Base-by-base conservation (phyloP, 1,140 invertebrate species). In the Aphelenchoides fujianensis region DNA sequence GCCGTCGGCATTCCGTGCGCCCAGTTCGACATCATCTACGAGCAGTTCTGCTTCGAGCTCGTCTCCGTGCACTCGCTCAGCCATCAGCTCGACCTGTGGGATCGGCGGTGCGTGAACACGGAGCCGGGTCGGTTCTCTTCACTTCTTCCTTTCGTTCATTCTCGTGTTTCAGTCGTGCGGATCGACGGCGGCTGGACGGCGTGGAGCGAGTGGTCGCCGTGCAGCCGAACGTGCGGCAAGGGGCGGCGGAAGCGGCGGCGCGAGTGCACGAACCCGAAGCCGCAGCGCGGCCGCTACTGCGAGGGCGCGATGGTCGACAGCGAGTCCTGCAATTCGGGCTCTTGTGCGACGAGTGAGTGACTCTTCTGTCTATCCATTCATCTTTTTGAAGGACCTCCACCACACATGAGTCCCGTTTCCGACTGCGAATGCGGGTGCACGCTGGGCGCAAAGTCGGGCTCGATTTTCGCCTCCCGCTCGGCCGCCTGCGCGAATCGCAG, bases 171-270 rank as follows among this genome's bases (percentile, higher is more conserved):
- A 79, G 79, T 79, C 76, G 77, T 74, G 35, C 88, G 89, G 62
- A 86, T 90, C 78, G 90, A 93, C 82, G 94, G 92, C 84, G 89
- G 90, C 74, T 91, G 94, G n/a, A 88, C 90, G 59, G 90, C 91
- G 70, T 94, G 92, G 92, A 89, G 90, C 1, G 88, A 89, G 70
- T 94, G 92, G 92, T 90, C 90, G 74, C 85, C 88, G 16, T 94
- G 92, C 86, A 91, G 90, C 84, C 90, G 90, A 79, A 89, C 90
- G 37, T 93, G 92, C 83, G 92, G 92, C 53, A 91, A 93, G 37
- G 92, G 92, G 16, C 91, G 93, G 84, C 91, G 91, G 85, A 88
- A 90, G 80, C 88, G 92, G 72, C 89, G 89, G 69, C 88, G 92
- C 32, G 63, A 66, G 53, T 66, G 63, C 3, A 66, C 16, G 16